These are phyloP conservation scores for Cephus nigrinus DNA, from an alignment of 2,888 invertebrate species.

Conservation along the genomic window DNA sequence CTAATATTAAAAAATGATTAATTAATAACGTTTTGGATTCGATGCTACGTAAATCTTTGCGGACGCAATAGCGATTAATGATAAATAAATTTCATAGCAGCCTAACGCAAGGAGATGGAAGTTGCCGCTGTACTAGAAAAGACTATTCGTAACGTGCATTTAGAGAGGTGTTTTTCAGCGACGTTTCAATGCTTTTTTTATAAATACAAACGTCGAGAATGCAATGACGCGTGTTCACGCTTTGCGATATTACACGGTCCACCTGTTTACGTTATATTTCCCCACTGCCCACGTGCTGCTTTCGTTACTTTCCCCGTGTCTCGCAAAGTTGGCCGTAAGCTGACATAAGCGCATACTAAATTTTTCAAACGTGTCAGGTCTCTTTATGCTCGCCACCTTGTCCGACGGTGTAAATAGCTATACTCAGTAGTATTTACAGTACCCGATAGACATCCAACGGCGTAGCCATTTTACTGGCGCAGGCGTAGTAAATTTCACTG, in stretches of 20 bases:
- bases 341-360: neutral
- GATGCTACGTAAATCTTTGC: neutral
- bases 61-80: neutral
- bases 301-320: neutral
- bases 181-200: neutral
- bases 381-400: neutral
- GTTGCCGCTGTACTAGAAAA: neutral
- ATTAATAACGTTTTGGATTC: neutral
- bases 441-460: neutral
- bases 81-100: neutral
- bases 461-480: neutral
- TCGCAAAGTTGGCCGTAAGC: neutral
- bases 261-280: neutral
- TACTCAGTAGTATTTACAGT: neutral
- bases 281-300: neutral
- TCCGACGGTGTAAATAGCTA: neutral
- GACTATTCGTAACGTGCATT: neutral
- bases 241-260: neutral
- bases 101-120: neutral
- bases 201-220: neutral
- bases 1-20: neutral
- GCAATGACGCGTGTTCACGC: neutral
- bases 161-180: neutral
- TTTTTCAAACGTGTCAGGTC: neutral
- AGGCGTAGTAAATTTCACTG: neutral